These are phyloP conservation scores for Pollimyrus isidori DNA, from an alignment of 2,113 vertebrate species.

Conservation along the genomic window DNA sequence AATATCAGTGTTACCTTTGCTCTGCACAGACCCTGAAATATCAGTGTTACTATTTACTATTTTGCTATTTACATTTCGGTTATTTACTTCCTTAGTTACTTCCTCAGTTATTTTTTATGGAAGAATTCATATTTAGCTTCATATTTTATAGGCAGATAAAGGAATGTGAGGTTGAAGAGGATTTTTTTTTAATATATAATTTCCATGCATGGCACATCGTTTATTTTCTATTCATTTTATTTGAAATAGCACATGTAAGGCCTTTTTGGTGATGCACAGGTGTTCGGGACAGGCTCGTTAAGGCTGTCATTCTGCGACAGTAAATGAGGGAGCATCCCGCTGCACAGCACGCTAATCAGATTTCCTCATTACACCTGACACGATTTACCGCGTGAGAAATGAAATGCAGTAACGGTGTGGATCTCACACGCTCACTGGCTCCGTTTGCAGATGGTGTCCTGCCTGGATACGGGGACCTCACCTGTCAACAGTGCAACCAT, in stretches of 20 bases:
- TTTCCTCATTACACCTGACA: neutral
- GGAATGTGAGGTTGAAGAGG: neutral
- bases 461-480: conserved; percentile 3
- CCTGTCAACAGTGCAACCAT: neutral
- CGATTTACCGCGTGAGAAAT: neutral
- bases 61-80: neutral
- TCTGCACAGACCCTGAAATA: neutral
- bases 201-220: neutral
- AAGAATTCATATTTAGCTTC: neutral
- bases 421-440: neutral
- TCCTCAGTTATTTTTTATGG: neutral
- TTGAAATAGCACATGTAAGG: neutral
- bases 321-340: neutral
- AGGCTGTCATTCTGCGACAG: neutral
- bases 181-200: neutral
- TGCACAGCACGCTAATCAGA: neutral
- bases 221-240: neutral
- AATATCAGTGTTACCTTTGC: no score
- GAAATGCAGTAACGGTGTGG: neutral
- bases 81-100: neutral
- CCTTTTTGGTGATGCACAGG: neutral
- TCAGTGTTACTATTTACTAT: neutral
- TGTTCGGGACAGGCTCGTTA: neutral
- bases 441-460: neutral
- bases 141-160: neutral